A percentile compares a stretch with the other conserved stretches of the same genome.
Evolutionary conservation across 1,140 invertebrate genomes (phyloP).

Genomic region (Panonychus citri): DNA sequence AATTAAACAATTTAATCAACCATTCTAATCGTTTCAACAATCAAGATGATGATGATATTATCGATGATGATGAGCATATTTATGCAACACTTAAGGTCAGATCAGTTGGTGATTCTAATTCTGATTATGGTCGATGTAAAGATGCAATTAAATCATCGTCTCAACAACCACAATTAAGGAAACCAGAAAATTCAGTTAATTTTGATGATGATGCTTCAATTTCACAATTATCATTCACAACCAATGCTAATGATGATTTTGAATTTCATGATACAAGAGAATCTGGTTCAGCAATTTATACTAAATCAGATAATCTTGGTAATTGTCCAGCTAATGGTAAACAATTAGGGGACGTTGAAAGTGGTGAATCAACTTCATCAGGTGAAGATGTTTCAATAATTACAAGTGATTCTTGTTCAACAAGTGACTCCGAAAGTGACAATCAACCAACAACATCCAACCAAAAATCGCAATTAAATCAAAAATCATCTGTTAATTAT

Average conservation of each 20-base stretch:
- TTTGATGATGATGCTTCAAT: conserved; percentile 9
- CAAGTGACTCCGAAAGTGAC: neutral
- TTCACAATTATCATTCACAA: conserved; percentile 30
- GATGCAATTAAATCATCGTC: neutral
- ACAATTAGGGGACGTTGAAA: neutral
- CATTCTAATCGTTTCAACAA: too few species aligned
- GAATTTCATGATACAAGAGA: conserved; percentile 23
- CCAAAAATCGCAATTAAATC: too few species aligned
- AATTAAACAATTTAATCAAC: too few species aligned
- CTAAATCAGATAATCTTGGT: neutral
- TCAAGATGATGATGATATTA: too few species aligned
- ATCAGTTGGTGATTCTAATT: conserved; percentile 13
- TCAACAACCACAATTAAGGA: too few species aligned
- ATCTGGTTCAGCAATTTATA: neutral
- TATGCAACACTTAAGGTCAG: conserved; percentile 29
- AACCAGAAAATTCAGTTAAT: too few species aligned
- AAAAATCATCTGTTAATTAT: too few species aligned
- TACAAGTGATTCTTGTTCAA: neutral
- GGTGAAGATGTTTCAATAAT: neutral
- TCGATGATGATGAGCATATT: conserved; percentile 23
- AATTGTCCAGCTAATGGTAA: neutral
- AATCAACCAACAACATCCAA: too few species aligned
- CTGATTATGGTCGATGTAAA: neutral
- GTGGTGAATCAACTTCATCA: neutral
- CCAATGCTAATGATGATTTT: conserved; percentile 38